Base-by-base conservation (phyloP, 2,797 vertebrate genomes). In the Agapornis canus region DNA sequence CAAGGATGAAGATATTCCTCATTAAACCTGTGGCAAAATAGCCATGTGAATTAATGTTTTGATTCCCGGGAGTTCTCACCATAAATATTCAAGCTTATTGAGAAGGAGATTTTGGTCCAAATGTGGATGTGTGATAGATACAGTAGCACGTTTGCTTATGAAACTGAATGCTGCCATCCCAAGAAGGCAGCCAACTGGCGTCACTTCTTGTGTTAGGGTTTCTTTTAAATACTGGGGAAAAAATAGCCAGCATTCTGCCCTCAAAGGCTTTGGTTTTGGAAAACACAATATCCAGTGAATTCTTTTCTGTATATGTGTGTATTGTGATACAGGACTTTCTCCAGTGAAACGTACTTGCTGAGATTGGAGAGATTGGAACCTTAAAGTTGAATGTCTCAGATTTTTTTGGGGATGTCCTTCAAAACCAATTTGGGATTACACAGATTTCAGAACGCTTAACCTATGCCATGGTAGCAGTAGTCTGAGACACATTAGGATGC, bases 21-120 rank as follows among this genome's bases (percentile, higher is more conserved):
- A 59, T 65, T 84, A 88, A 95, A 95, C 79, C 76, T 94, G 73
- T 94, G 95, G 91, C 94, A 92, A 96, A 96, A 95, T 37, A 91
- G 29, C 59, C 47, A 69, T 92, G 90, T 86, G 90, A 92, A 76
- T 83, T 32, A 90, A 88, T 86, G 32, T 23, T 88, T 83, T 72
- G 19, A 56, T 88, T 95, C 94, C 88, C 69, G n/a, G 17, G 66
- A 32, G 91, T 81, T 90, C 75, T 91, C 32, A 59, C 15, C 91
- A 85, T 59, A 94, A 96, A 86, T 94, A 95, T 69, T 91, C 65
- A 61, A 29, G 57, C 20, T 81, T 45, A 83, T 86, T 83, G 51
- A 90, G 78, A 31, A 59, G 37, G 5, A 82, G 29, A 39, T 57
- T 86, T 59, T 91, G 72, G 47, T 94, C 90, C 90, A 95, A 91